Conservation (phyloP, 1,140 invertebrate genomes). For the Saccostrea glomerata region DNA sequence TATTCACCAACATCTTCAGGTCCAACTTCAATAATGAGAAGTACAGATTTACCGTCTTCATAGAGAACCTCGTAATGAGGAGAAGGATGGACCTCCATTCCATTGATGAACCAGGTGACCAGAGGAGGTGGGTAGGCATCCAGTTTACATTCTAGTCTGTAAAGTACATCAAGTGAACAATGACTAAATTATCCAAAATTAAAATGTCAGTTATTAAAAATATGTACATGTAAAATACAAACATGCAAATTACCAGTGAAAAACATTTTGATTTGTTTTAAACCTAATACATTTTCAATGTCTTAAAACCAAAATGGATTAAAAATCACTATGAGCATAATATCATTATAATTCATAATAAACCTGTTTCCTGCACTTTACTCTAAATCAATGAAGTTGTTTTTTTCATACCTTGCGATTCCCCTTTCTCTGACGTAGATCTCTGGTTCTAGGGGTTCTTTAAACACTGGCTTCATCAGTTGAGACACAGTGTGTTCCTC, state of each 20-base stretch:
- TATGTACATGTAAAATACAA: not conserved
- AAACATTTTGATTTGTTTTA: no score
- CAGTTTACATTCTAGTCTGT: conserved; percentile 76
- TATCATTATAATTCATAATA: no score
- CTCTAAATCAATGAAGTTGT: not conserved
- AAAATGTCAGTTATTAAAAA: not conserved
- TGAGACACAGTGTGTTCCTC: conserved; percentile 68
- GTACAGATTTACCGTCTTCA: conserved; percentile 73
- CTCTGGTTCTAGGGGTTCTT: conserved; percentile 73
- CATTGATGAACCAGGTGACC: conserved; percentile 78
- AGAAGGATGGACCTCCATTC: conserved; percentile 77
- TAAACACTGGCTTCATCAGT: conserved; percentile 69
- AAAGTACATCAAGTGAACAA: not conserved
- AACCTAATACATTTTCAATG: no score
- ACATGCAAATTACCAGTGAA: no score
- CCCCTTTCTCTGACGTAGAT: conserved; percentile 74
- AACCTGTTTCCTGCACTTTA: no score
- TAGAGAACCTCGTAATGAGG: conserved; percentile 77
- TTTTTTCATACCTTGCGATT: conserved; percentile 72
- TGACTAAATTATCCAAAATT: not conserved
- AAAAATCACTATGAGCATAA: no score
- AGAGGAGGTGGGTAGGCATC: conserved; percentile 74
- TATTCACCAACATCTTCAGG: conserved; percentile 96
- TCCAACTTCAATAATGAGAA: conserved; percentile 89
- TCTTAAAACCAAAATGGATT: no score